Base-by-base conservation (phyloP, 1,140 invertebrate genomes). In the Drosophila insularis region DNA sequence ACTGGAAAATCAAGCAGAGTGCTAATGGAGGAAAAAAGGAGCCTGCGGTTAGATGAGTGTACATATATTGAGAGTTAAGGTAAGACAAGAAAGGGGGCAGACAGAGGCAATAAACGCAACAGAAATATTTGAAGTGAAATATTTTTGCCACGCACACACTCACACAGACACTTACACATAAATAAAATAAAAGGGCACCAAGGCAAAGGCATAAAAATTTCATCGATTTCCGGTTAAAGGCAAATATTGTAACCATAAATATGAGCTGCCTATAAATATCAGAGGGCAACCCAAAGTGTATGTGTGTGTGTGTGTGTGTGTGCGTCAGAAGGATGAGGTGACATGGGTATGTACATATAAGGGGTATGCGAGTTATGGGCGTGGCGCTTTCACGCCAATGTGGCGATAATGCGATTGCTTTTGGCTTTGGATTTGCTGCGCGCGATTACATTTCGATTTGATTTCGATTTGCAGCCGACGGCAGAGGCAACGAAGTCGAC, bases 221-320 rank as follows among this genome's bases (percentile, higher is more conserved):
- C 84, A 87, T 87, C 82, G 82, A 87, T 87, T 87, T 87, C 82
- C 82, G 82, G 82, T 87, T 87, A 87, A 87, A 87, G 82, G 82
- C 82, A 87, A 87, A 87, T 87, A 87, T 87, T 87, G 82, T 89
- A 82, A 80, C 82, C 79, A 87, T 87, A 87, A 87, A 87, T 87
- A 87, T 87, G 82, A 87, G 82, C 82, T 67, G 82, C 82, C 82
- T 86, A 86, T 86, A 89, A 86, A 86, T 82, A 81, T 87, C 69
- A 63, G 40, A 39, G 37, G 59, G 19, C 7, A 23, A 27, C 21
- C 10, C 8, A 37, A 10, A 11, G 58, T 31, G 35, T 17, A 50
- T 58, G 54, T n/a, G 67, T 43, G 62, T 37, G 68, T 40, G 68
- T 40, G 55, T 40, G 55, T 62, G 62, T 43, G 60, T 80, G 68